Evolutionary conservation across 2,888 invertebrate genomes (phyloP), one percentile per base, ranked within the genome.

Genomic region (Cerceris ruficornis): DNA sequence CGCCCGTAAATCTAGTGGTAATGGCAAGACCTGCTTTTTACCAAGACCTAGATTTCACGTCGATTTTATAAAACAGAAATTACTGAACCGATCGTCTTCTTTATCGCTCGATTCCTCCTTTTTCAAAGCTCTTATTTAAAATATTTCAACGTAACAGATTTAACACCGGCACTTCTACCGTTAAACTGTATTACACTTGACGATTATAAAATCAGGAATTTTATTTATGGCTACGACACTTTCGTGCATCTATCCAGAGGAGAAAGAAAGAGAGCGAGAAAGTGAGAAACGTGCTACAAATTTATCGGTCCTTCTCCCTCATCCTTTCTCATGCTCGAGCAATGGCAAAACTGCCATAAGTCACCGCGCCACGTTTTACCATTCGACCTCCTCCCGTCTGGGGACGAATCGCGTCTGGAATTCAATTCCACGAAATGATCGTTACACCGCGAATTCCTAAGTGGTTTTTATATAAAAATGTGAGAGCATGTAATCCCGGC

Each of bases 281-380:
- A 61, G 58, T 74, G 77, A 65, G 71, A 82, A 85, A 86, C 81
- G 75, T 60, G 71, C 77, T 86, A 74, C 78, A 86, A 81, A 83
- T 81, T 83, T 81, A 80, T 78, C 79, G 65, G 42, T 15, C 57
- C 28, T n/a, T 57, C n/a, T 60, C 54, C 71, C 17, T 64, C 9
- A 0, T 61, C 43, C 59, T 59, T 64, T 74, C 76, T 69, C 77
- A 15, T 46, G 57, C 50, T 55, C 74, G 13, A 15, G 50, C 28
- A 54, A 43, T 17, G 75, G 72, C 70, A 77, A 70, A 74, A 59
- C 65, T 69, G 73, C 67, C 70, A 75, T 76, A 84, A 84, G 84
- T 84, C 84, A 84, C 75, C 55, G 52, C 46, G 46, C 74, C 68
- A 11, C 73, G 69, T 77, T 72, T 58, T 65, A 52, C 69, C 39